Conservation (phyloP, 2,888 invertebrate species). For the Tryphoninae sp. region DNA sequence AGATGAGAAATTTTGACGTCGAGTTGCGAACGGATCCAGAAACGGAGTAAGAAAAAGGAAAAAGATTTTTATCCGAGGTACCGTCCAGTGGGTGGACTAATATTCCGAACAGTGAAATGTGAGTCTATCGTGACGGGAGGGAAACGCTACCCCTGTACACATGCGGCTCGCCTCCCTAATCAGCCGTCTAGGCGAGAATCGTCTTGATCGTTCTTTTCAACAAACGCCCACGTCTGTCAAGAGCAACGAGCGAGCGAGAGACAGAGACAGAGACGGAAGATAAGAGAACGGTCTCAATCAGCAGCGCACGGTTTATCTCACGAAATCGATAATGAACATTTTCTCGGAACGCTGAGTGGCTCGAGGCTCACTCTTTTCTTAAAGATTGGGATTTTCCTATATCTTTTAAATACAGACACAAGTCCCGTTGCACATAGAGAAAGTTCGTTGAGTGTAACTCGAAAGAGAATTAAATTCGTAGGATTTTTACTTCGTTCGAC, state of each 20-base stretch:
- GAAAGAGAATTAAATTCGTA: no score
- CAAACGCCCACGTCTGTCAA: constrained; percentile 53
- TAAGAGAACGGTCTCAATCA: constrained; percentile 48
- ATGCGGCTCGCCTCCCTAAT: constrained; percentile 40
- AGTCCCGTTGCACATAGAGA: not conserved
- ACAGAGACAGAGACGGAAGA: constrained; percentile 11
- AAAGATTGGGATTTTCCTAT: constrained; percentile 46
- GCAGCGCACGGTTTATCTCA: constrained; percentile 62
- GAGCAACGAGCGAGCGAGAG: constrained; percentile 34
- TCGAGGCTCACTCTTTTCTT: constrained; percentile 48
- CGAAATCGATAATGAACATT: constrained; percentile 68
- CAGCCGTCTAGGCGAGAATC: constrained; percentile 51
- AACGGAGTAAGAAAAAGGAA: not conserved
- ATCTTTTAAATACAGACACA: not conserved
- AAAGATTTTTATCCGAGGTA: constrained; percentile 29
- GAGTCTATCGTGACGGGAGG: constrained; percentile 29
- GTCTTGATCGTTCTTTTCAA: constrained; percentile 26
- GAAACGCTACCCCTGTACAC: constrained; percentile 1
- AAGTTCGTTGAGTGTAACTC: not conserved
- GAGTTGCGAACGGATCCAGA: not conserved
- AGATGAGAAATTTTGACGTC: not conserved
- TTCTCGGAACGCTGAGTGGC: constrained; percentile 46
- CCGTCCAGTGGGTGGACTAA: constrained; percentile 7
- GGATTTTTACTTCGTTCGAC: no score
- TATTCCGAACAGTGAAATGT: constrained; percentile 27